Conservation (phyloP, 2,888 invertebrate genomes). For the Cinara cedri region DNA sequence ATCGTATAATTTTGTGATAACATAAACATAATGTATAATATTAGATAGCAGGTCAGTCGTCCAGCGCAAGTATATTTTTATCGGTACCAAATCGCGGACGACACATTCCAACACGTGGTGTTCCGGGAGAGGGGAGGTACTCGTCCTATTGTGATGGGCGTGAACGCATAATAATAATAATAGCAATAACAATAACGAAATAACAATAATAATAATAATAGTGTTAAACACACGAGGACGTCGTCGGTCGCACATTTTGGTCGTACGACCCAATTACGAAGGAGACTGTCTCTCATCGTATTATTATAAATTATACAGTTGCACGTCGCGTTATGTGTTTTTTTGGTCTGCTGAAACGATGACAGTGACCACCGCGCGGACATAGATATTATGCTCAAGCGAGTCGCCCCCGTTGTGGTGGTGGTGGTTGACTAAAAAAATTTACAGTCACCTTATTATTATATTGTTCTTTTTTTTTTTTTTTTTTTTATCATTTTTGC, state of each 20-base stretch:
- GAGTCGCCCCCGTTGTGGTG: constrained; percentile 1
- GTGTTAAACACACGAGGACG: constrained; percentile 3
- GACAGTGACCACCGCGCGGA: constrained; percentile 5
- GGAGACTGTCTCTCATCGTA: neutral
- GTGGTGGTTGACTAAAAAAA: neutral
- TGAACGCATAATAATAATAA: constrained; percentile 1
- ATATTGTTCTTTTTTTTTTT: neutral
- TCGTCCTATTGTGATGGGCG: neutral
- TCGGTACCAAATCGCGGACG: neutral
- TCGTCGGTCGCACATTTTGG: constrained; percentile 3
- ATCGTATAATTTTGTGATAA: no score
- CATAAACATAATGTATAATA: no score
- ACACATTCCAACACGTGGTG: constrained; percentile 39
- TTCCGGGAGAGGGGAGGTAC: neutral
- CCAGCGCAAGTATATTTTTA: neutral
- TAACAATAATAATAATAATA: constrained; percentile 6
- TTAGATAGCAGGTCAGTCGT: constrained; percentile 27
- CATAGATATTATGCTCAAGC: constrained; percentile 15
- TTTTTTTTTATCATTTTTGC: neutral
- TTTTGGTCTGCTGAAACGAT: neutral
- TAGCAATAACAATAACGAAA: constrained; percentile 27
- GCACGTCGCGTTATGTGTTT: neutral
- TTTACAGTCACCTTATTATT: neutral
- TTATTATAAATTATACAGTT: neutral
- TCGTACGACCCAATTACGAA: constrained; percentile 30